phyloP scores from a whole-genome alignment of 1,140 invertebrate species.

The Papilio xuthus region DNA sequence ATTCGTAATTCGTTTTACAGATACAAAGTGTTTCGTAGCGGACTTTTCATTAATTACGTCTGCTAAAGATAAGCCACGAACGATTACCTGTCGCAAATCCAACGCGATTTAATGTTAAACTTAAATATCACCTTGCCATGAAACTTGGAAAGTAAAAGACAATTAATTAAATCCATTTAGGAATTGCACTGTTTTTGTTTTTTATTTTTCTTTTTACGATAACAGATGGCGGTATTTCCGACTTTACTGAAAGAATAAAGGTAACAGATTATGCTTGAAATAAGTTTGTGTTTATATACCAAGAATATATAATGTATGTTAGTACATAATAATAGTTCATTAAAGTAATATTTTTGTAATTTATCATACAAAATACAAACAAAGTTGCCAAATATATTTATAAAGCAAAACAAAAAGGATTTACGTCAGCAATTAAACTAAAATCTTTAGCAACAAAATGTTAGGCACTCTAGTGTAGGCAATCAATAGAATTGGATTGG shows the following conservation, averaged over 20 bases:
- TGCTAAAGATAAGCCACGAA: slow-evolving; percentile 28
- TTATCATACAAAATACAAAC: too few relatives aligned
- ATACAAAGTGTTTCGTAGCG: slow-evolving; percentile 17
- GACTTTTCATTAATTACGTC: slow-evolving; percentile 31
- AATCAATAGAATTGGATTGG: slow-evolving; percentile 5
- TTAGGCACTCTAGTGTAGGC: not conserved
- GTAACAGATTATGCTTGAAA: too few relatives aligned
- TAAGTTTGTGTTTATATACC: too few relatives aligned
- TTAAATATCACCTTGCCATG: slow-evolving; percentile 8
- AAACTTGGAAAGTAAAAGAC: slow-evolving; percentile 1
- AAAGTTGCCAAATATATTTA: not conserved
- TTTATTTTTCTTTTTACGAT: not conserved
- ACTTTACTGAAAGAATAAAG: not conserved
- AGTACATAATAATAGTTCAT: too few relatives aligned
- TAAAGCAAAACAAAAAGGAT: not conserved
- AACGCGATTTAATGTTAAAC: slow-evolving; percentile 34
- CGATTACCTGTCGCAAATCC: slow-evolving; percentile 32
- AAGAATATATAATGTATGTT: too few relatives aligned
- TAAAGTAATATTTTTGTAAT: too few relatives aligned
- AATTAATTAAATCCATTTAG: not conserved
- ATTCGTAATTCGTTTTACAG: not conserved
- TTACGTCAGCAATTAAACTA: not conserved
- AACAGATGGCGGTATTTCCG: not conserved
- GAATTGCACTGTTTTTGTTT: not conserved
- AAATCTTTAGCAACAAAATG: not conserved